Evolutionary conservation across 2,888 invertebrate species (phyloP).

Genomic region (Miltochrista miniata): DNA sequence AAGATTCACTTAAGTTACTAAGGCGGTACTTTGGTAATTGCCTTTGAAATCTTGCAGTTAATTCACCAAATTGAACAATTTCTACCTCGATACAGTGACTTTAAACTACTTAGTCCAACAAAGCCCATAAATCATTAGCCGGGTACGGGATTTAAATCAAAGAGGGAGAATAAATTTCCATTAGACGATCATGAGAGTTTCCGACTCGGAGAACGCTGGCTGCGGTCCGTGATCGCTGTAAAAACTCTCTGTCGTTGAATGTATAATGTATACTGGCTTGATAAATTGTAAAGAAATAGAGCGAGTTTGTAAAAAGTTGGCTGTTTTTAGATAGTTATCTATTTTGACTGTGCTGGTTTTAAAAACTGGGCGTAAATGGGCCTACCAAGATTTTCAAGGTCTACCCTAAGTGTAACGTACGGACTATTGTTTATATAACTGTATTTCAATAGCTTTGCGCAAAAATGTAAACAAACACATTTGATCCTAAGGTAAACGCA

Average conservation of each 20-base stretch:
- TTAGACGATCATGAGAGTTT: slow-evolving; percentile 48
- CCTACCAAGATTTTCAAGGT: too few relatives aligned
- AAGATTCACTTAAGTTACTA: too few relatives aligned
- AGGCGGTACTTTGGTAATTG: background rate
- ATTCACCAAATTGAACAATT: background rate
- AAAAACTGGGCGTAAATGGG: too few relatives aligned
- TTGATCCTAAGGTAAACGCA: too few relatives aligned
- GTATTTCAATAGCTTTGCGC: too few relatives aligned
- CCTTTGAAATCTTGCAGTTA: background rate
- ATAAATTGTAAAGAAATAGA: background rate
- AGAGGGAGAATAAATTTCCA: slow-evolving; percentile 54
- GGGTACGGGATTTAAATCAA: slow-evolving; percentile 51
- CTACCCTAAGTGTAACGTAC: too few relatives aligned
- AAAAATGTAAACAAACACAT: too few relatives aligned
- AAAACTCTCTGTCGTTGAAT: slow-evolving; percentile 29
- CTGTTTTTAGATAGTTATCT: background rate
- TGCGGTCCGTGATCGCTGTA: slow-evolving; percentile 20
- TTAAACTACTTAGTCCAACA: slow-evolving; percentile 28
- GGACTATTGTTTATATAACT: too few relatives aligned
- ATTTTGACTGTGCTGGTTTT: too few relatives aligned
- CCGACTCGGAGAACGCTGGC: slow-evolving; percentile 32
- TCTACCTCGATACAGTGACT: slow-evolving; percentile 2
- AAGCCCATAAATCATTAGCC: slow-evolving; percentile 44
- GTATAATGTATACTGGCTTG: slow-evolving; percentile 4
- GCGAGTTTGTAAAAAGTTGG: background rate